Base-by-base conservation (phyloP, 2,888 invertebrate genomes). In the Volucella inflata region DNA sequence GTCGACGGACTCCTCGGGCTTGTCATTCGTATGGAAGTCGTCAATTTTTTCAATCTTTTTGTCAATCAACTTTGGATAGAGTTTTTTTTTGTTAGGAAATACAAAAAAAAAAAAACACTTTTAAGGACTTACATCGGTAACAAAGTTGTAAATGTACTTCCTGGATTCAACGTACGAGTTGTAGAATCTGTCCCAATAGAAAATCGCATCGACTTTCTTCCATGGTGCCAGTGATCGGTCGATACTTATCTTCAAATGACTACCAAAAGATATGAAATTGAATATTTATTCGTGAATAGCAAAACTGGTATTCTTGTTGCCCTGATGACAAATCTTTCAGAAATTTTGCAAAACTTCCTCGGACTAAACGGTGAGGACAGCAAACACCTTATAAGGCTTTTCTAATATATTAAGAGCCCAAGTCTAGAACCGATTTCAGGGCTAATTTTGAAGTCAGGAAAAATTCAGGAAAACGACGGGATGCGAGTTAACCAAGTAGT, bases 151-250 rank as follows among this genome's bases (percentile, higher is more conserved):
- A 51, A 85, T 81, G 36, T 36, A 81, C 36, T 81, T 72, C 4
- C 85, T 65, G 36, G 85, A 81, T n/a, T 81, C 72, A n/a, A 81
- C 81, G 46, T 85, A 81, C 0, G 85, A 81, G 2, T 76, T 81
- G 14, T 81, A 85, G 42, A 67, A 64, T 36, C 81, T 81, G 57
- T 72, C 38, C 14, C 53, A 68, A 14, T 68, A 85, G 57, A 85
- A 85, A 10, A 85, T 51, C 2, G 60, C 17, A 50, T 85, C 81
- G 1, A 85, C 8, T 14, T 72, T 85, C 16, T 12, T 21, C 81
- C 81, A 85, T 6, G 81, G 76, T n/a, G 55, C 57, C 11, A 85
- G 46, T 0, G 85, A 62, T 8, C 85, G 76, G 9, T 81, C 81
- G 21, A 85, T 81, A 36, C 85, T 85, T n/a, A 85, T 55, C 4